Evolutionary conservation across 2,113 vertebrate species (phyloP), one percentile per base, ranked within the genome.

Genomic region (Protobothrops flavoviridis): DNA sequence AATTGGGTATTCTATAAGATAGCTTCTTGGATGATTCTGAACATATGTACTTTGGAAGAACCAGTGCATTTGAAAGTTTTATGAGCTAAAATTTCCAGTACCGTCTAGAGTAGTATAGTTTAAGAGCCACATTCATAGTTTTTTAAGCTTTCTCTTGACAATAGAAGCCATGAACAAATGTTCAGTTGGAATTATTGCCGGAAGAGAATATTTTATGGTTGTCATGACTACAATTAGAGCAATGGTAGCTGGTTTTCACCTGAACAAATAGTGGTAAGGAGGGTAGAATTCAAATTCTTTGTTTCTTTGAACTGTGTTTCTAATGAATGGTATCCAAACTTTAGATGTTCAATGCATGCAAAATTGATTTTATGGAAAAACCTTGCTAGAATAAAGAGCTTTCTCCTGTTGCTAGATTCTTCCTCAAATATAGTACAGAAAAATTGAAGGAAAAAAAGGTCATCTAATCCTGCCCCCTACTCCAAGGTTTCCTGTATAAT

Each of bases 181-280:
- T 97, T 97, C 96, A 93, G 95, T 94, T 95, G 96, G 95, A 96
- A 97, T 97, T 97, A 96, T 97, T 96, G 96, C 97, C 33, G 95
- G 97, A 97, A 97, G 97, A 97, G 97, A 98, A 97, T 97, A 98
- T 97, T 97, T 96, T 98, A 97, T 98, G 97, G 97, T 98, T 97
- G 97, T 97, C 97, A 98, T 98, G 97, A 97, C 97, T 98, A 98
- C 97, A 97, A 97, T 98, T 97, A 98, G 97, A 98, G 98, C 97
- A 97, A 96, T 95, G 97, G 96, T 97, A 98, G 97, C 97, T 97
- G 97, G 97, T 97, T 97, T 98, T 98, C 96, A 96, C 97, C 96
- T 97, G 96, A 96, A 90, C 97, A 96, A 96, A 93, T 93, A 90
- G 92, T 95, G 95, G 94, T 85, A 87, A 88, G 33, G 89, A 88